Evolutionary conservation across 2,888 invertebrate genomes (phyloP).

Genomic region (Ditylenchus weischeri): DNA sequence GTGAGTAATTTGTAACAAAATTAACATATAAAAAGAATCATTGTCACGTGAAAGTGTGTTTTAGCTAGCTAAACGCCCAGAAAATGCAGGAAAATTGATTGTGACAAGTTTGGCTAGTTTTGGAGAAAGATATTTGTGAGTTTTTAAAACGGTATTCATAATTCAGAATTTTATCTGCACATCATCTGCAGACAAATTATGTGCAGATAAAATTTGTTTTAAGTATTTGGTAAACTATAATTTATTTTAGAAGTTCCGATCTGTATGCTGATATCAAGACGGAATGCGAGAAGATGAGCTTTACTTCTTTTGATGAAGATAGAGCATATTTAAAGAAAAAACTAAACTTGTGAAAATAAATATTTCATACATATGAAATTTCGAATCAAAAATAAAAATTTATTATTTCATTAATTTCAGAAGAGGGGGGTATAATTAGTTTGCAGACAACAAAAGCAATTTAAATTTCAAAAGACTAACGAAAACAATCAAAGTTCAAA

Average conservation of each 20-base stretch:
- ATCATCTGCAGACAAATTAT: too few relatives aligned
- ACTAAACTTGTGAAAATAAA: neutral
- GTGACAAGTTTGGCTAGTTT: slow-evolving; percentile 51
- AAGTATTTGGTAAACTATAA: neutral
- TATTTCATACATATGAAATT: too few relatives aligned
- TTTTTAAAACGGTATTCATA: too few relatives aligned
- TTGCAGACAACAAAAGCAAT: too few relatives aligned
- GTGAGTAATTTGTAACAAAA: neutral
- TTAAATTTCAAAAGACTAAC: too few relatives aligned
- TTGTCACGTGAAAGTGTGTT: slow-evolving; percentile 1
- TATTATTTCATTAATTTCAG: too few relatives aligned
- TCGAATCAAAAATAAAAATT: too few relatives aligned
- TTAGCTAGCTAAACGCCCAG: slow-evolving; percentile 48
- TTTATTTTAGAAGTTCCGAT: slow-evolving; percentile 31
- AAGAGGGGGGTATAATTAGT: too few relatives aligned
- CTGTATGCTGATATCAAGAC: slow-evolving; percentile 46
- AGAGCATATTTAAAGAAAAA: slow-evolving; percentile 20
- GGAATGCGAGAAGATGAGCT: slow-evolving; percentile 33
- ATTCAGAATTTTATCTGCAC: too few relatives aligned
- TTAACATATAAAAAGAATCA: too few relatives aligned
- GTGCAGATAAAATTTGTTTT: neutral
- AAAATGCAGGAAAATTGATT: slow-evolving; percentile 51
- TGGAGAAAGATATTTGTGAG: slow-evolving; percentile 51
- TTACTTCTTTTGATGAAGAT: slow-evolving; percentile 31
- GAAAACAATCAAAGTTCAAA: too few relatives aligned